Conservation (phyloP, 2,888 invertebrate species). For the Rosalia funebris region DNA sequence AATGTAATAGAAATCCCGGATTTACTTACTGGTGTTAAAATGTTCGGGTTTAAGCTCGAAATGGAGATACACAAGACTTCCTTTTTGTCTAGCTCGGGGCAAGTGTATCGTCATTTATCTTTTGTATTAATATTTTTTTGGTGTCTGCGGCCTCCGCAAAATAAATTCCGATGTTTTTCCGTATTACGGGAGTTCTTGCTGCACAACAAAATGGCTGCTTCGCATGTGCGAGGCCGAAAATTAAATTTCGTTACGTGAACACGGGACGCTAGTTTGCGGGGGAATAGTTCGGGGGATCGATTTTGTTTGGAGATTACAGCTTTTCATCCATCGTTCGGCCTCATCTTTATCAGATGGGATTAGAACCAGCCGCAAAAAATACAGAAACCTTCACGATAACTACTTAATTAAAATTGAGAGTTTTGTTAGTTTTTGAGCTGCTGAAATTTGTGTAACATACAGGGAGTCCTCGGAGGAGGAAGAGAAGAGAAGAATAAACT, state of each 20-base stretch:
- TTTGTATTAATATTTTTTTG: constrained; percentile 43
- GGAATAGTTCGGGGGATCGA: too few species aligned
- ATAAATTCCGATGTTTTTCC: constrained; percentile 15
- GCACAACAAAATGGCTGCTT: neutral
- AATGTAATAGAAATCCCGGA: constrained; percentile 55
- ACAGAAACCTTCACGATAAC: too few species aligned
- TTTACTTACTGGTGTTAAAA: constrained; percentile 51
- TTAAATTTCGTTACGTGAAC: neutral
- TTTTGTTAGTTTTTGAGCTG: too few species aligned
- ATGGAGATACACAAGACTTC: constrained; percentile 41
- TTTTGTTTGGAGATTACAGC: too few species aligned
- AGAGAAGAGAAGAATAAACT: too few species aligned
- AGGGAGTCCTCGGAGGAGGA: too few species aligned
- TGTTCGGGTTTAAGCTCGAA: constrained; percentile 45
- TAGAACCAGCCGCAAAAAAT: too few species aligned
- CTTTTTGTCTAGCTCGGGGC: constrained; percentile 33
- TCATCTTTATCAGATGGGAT: too few species aligned
- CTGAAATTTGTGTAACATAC: too few species aligned
- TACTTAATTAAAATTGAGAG: too few species aligned
- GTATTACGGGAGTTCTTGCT: neutral
- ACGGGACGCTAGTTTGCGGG: too few species aligned
- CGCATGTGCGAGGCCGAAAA: neutral
- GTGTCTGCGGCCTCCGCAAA: constrained; percentile 3
- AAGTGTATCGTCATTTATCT: constrained; percentile 45
- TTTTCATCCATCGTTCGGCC: too few species aligned